Percentiles rank a stretch among this genome's conserved stretches.
phyloP scores from a whole-genome alignment of 2,888 invertebrate genomes.

The Cosmia pyralina region DNA sequence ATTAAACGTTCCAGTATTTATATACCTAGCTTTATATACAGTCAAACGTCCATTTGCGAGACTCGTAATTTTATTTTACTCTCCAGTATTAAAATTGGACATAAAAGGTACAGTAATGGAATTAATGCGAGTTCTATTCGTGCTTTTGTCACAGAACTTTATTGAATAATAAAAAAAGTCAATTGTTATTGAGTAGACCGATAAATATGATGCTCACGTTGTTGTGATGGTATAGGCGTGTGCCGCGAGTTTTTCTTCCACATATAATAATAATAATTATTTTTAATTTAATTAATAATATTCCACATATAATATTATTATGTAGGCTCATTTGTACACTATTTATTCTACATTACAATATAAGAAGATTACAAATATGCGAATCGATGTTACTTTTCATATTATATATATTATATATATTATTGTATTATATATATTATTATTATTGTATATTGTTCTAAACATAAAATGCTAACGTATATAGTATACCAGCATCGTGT shows the following conservation, averaged over 20 bases:
- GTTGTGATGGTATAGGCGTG: background rate
- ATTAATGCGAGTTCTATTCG: conserved; percentile 47
- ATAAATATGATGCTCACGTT: conserved; percentile 9
- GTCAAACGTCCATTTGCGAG: conserved; percentile 36
- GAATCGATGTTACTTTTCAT: background rate
- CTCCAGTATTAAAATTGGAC: conserved; percentile 42
- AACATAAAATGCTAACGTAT: background rate
- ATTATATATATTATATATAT: too few relatives aligned
- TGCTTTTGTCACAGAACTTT: conserved; percentile 34
- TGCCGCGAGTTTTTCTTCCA: background rate
- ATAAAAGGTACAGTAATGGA: conserved; percentile 53
- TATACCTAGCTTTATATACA: conserved; percentile 6
- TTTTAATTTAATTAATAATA: too few relatives aligned
- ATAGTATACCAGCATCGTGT: background rate
- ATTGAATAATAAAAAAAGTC: conserved; percentile 42
- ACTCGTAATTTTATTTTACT: conserved; percentile 36
- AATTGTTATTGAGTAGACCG: conserved; percentile 6
- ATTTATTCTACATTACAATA: background rate
- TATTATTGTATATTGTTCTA: background rate
- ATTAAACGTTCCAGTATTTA: background rate
- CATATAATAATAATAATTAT: too few relatives aligned
- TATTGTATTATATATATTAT: too few relatives aligned
- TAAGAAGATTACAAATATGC: background rate
- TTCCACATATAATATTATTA: too few relatives aligned
- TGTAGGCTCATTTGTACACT: background rate